These are phyloP conservation scores for Acanthopleura granulata DNA, from an alignment of 2,888 invertebrate species.

Conservation along the genomic window DNA sequence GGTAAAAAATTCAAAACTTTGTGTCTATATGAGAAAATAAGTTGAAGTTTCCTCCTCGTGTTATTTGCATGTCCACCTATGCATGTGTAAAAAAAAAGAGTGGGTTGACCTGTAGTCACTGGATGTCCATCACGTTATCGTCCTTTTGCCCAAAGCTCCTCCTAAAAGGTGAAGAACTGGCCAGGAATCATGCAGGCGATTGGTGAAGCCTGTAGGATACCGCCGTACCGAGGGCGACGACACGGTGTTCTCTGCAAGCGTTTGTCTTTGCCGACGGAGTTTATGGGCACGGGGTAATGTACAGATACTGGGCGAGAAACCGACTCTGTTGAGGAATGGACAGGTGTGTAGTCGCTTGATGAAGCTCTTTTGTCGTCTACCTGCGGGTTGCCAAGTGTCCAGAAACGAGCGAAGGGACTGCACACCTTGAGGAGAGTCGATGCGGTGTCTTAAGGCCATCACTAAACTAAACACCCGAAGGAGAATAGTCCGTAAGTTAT, in stretches of 20 bases:
- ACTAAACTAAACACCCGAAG: background rate
- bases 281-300: background rate
- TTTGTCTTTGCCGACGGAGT: background rate
- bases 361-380: background rate
- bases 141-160: background rate
- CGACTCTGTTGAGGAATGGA: conserved; percentile 4
- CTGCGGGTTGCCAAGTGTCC: background rate
- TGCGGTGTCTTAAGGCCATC: background rate
- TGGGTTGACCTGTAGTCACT: background rate
- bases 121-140: no score
- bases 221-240: background rate
- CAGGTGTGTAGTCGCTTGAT: conserved; percentile 8
- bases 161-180: conserved; percentile 5
- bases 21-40: no score
- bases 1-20: no score
- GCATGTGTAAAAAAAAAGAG: background rate
- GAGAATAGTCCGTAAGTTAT: background rate
- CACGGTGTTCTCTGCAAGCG: background rate
- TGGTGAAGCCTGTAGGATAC: background rate
- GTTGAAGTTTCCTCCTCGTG: background rate
- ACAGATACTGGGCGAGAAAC: conserved; percentile 5
- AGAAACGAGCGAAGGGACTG: background rate
- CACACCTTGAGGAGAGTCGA: background rate
- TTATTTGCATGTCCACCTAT: background rate
- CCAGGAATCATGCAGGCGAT: background rate